Base-by-base conservation (phyloP, 1,140 invertebrate species). In the Laupala kohalensis region DNA sequence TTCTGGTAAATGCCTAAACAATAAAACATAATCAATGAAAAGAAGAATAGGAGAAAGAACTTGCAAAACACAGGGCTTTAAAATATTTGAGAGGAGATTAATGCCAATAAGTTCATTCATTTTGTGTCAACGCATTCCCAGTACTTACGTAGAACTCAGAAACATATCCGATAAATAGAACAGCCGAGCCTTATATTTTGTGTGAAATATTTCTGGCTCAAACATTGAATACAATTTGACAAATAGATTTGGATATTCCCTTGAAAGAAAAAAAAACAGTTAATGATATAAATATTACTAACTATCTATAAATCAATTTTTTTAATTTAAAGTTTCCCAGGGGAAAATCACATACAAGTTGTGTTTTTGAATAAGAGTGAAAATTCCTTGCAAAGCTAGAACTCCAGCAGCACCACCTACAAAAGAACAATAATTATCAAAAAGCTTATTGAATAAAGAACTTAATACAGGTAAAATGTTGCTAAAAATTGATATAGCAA, bases 171-270 rank as follows among this genome's bases (percentile, higher is more conserved):
- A 85, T 25, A 97, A 84, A 78, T 94, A 91, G 79, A 97, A 92
- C 4, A 95, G 83, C 53, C 94, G 84, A 2, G 90, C 87, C 80
- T 93, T 92, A 79, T 95, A 96, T 77, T 94, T 94, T 13, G 91
- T 93, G 77, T 93, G 89, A 78, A 98, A 94, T 73, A 98, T 90
- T 75, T 91, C 89, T 0, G 93, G 91, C 76, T 92, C 89, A 76
- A 97, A 91, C 86, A 99, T 89, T 1, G 90, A 89, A 82, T 99
- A 99, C 5, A 99, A 83, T 78, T 97, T 95, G 69, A 87, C 87
- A 79, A 95, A 99, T 77, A 99, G 95, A 80, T 97, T 91, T 4
- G 96, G 95, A 81, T 97, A 97, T 78, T 97, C 92, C 73, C 86
- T n/a, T 87, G 78, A 27, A 81, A 82, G 77, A 75, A 75, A 77